These are phyloP conservation scores for Cerastoderma edule DNA, from an alignment of 2,888 invertebrate species.

Conservation along the genomic window DNA sequence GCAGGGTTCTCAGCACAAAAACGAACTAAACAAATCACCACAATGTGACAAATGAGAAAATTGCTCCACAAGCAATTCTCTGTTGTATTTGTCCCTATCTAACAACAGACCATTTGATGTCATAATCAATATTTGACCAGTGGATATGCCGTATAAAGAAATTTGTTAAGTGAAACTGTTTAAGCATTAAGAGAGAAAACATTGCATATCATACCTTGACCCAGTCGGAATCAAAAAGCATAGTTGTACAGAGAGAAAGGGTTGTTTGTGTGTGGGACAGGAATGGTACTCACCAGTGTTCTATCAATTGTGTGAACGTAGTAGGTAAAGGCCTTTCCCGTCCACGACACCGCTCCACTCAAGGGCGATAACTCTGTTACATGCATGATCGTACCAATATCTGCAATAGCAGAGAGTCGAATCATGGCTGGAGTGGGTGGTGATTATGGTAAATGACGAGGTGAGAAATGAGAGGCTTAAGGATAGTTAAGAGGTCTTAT, in stretches of 20 bases:
- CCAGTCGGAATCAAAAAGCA: background rate
- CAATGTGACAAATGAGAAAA: slow-evolving; percentile 6
- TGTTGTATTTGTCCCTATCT: no score
- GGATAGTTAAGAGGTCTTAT: no score
- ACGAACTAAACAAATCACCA: no score
- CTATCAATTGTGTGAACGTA: slow-evolving; percentile 99
- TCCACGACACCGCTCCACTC: slow-evolving; percentile 99
- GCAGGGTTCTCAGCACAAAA: no score
- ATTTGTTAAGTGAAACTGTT: no score
- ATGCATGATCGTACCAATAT: slow-evolving; percentile 99
- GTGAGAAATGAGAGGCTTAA: no score
- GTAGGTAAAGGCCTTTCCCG: slow-evolving; percentile 99
- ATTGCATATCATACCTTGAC: no score
- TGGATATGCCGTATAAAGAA: no score
- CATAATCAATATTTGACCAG: no score
- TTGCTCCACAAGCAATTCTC: background rate
- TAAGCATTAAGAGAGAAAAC: no score
- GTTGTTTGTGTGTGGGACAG: slow-evolving; percentile 3
- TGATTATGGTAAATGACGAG: no score
- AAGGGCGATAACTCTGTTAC: slow-evolving; percentile 98
- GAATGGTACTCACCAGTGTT: slow-evolving; percentile 85
- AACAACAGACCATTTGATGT: no score
- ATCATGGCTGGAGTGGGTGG: slow-evolving; percentile 32
- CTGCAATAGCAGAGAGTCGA: slow-evolving; percentile 83
- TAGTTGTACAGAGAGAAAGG: background rate